Conservation (phyloP, 2,888 invertebrate genomes). For the Ochropleura plecta region DNA sequence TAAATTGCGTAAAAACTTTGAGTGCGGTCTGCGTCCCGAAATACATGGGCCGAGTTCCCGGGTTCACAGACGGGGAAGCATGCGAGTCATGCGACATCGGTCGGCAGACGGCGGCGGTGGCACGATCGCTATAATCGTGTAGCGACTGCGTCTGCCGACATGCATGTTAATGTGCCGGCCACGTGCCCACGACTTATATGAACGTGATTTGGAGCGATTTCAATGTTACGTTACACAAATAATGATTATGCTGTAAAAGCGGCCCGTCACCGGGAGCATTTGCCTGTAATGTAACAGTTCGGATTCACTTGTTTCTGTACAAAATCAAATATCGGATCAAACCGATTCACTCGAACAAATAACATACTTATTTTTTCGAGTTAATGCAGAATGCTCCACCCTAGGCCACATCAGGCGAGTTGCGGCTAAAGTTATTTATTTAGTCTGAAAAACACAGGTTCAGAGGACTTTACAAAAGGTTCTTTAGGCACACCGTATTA, state of each 20-base stretch:
- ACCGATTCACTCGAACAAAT: no score
- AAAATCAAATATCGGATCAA: no score
- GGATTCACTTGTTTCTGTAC: no score
- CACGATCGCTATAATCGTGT: not conserved
- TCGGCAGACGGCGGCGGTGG: constrained; percentile 12
- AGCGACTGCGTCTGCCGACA: not conserved
- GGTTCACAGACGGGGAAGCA: constrained; percentile 75
- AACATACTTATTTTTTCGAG: no score
- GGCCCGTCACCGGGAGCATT: no score
- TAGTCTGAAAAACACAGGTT: no score
- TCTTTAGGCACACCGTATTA: no score
- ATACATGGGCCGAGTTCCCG: constrained; percentile 67
- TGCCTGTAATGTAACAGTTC: no score
- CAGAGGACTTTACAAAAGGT: no score
- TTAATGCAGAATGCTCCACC: no score
- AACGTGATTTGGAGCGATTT: constrained; percentile 56
- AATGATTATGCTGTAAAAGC: constrained; percentile 1
- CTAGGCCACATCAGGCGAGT: no score
- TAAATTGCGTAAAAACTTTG: constrained; percentile 72
- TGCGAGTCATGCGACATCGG: constrained; percentile 51
- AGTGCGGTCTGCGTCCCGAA: constrained; percentile 70
- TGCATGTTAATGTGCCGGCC: constrained; percentile 12
- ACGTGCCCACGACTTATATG: constrained; percentile 6
- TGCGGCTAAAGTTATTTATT: no score
- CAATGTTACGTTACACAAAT: constrained; percentile 50